These are phyloP conservation scores for Nomia melanderi DNA, from an alignment of 1,140 invertebrate genomes.

Conservation along the genomic window DNA sequence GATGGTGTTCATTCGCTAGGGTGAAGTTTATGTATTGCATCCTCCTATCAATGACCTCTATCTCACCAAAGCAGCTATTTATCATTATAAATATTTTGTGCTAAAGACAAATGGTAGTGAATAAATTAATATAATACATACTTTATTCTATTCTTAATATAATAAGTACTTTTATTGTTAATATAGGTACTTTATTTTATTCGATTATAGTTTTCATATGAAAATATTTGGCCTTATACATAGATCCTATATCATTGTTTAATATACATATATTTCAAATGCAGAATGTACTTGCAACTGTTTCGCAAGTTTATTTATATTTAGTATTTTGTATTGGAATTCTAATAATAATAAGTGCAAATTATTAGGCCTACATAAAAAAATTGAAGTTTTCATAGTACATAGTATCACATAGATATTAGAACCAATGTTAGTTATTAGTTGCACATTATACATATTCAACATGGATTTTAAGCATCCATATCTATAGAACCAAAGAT, in stretches of 20 bases:
- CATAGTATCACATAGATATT: neutral
- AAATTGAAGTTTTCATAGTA: slow-evolving; percentile 11
- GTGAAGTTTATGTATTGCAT: too few relatives aligned
- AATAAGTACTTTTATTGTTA: too few relatives aligned
- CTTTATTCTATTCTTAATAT: slow-evolving; percentile 42
- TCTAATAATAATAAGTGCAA: slow-evolving; percentile 7
- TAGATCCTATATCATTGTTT: slow-evolving; percentile 16
- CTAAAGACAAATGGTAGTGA: slow-evolving; percentile 42
- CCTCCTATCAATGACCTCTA: too few relatives aligned
- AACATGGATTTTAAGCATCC: slow-evolving; percentile 3
- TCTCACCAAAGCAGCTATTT: neutral
- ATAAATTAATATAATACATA: slow-evolving; percentile 52
- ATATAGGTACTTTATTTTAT: slow-evolving; percentile 33
- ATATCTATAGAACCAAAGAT: slow-evolving; percentile 16
- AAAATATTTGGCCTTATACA: slow-evolving; percentile 19
- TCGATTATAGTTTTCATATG: slow-evolving; percentile 40
- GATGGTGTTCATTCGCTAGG: too few relatives aligned
- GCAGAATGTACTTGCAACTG: neutral
- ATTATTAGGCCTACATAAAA: slow-evolving; percentile 1
- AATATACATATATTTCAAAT: neutral
- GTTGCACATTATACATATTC: slow-evolving; percentile 1
- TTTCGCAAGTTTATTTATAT: slow-evolving; percentile 2
- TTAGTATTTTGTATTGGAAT: slow-evolving; percentile 14
- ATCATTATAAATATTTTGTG: neutral
- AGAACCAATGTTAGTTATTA: slow-evolving; percentile 11